Evolutionary conservation across 2,113 vertebrate genomes (phyloP).

Genomic region (Herpetotheres cachinnans): DNA sequence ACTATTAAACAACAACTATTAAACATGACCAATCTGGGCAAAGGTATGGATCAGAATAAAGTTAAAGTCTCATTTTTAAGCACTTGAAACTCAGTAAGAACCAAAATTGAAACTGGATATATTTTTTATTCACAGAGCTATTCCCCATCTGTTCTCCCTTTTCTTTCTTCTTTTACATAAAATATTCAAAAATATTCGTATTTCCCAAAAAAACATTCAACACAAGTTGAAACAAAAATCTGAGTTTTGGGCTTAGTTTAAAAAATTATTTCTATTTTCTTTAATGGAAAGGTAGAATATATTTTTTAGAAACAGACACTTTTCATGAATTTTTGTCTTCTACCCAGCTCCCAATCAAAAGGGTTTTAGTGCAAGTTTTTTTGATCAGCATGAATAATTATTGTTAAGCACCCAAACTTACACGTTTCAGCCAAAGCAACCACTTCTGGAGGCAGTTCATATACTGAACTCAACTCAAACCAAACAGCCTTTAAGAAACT

Average conservation of each 20-base stretch:
- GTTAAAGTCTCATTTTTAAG: background rate
- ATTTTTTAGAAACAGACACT: background rate
- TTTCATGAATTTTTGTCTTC: background rate
- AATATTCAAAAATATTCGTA: slow-evolving; percentile 46
- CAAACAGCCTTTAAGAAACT: background rate
- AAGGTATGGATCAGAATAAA: background rate
- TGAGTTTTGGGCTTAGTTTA: background rate
- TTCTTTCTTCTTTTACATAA: slow-evolving; percentile 51
- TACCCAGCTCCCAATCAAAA: background rate
- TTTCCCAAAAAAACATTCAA: slow-evolving; percentile 20
- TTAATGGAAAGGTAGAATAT: background rate
- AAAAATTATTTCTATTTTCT: background rate
- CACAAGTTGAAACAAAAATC: background rate
- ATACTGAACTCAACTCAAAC: background rate
- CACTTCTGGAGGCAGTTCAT: background rate
- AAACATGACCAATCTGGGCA: background rate
- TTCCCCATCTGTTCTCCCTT: slow-evolving; percentile 34
- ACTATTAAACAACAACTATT: background rate
- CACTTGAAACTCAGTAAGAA: background rate
- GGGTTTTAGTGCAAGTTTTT: background rate
- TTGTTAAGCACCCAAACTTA: background rate
- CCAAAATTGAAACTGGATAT: background rate
- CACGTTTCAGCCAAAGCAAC: background rate
- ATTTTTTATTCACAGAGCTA: background rate
- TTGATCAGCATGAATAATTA: background rate